Percentiles rank a stretch among this genome's conserved stretches.
These are phyloP conservation scores for Lagodon rhomboides DNA, from an alignment of 2,797 vertebrate species.

Conservation along the genomic window DNA sequence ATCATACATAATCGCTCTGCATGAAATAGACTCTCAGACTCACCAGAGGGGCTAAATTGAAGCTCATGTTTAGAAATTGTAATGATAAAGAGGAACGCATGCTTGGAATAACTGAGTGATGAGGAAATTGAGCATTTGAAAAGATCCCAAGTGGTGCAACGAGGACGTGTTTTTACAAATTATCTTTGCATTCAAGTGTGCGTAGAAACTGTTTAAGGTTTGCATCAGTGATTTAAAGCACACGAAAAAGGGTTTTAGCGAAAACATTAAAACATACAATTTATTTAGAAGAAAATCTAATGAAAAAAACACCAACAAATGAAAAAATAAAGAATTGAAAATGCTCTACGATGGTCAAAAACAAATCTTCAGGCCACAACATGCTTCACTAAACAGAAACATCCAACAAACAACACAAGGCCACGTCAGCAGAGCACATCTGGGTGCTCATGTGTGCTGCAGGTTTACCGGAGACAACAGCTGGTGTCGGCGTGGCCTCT, in stretches of 20 bases:
- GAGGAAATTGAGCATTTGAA: constrained; percentile 47
- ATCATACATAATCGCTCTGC: constrained; percentile 53
- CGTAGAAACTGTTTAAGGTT: constrained; percentile 20
- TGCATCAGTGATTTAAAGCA: constrained; percentile 24
- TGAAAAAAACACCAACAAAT: constrained; percentile 2
- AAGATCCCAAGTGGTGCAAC: constrained; percentile 39
- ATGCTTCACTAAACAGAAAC: constrained; percentile 75
- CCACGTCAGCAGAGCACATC: constrained; percentile 56
- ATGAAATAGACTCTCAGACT: constrained; percentile 61
- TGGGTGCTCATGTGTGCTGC: constrained; percentile 48
- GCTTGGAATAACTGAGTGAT: constrained; percentile 66
- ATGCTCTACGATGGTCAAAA: constrained; percentile 36
- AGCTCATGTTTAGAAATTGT: constrained; percentile 62
- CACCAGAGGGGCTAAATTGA: constrained; percentile 53
- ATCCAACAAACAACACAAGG: constrained; percentile 58
- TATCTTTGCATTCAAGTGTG: constrained; percentile 35
- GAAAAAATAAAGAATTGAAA: constrained; percentile 10
- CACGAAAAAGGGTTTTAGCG: constrained; percentile 23
- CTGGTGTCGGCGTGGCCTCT: constrained; percentile 94
- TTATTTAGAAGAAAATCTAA: neutral
- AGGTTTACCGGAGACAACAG: constrained; percentile 94
- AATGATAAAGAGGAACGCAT: constrained; percentile 63
- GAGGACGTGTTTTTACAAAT: constrained; percentile 42
- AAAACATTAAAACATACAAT: constrained; percentile 22
- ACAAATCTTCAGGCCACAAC: constrained; percentile 57